phyloP scores from a whole-genome alignment of 2,113 vertebrate species.

The Pimephales promelas region DNA sequence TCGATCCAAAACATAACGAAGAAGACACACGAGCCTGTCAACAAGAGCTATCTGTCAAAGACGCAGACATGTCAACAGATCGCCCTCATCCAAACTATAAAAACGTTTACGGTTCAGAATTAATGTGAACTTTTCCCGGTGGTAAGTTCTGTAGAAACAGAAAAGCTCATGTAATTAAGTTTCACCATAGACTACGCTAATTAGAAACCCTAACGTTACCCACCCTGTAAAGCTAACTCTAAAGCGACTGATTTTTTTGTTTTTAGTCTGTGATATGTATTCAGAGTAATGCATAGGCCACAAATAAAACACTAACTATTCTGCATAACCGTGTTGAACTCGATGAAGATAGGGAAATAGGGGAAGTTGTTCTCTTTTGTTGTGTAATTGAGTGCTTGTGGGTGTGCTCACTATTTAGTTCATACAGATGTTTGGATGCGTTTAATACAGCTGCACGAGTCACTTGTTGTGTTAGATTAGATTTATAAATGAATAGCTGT shows the following conservation, averaged over 20 bases:
- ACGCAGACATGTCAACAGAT: conserved; percentile 26
- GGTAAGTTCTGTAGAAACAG: conserved; percentile 26
- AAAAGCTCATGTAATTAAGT: background rate
- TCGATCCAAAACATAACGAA: background rate
- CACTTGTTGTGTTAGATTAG: background rate
- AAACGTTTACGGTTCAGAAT: background rate
- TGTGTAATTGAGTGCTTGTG: background rate
- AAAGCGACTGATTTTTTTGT: background rate
- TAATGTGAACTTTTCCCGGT: conserved; percentile 1
- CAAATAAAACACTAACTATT: background rate
- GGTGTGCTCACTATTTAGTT: conserved; percentile 3
- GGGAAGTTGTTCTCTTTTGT: background rate
- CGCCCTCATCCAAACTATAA: conserved; percentile 6
- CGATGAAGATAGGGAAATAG: background rate
- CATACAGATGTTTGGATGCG: background rate
- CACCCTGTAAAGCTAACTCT: background rate
- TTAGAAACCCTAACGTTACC: background rate
- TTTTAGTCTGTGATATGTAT: background rate
- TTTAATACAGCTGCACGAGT: background rate
- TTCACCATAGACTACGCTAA: background rate
- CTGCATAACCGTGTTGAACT: background rate
- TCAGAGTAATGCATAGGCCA: background rate
- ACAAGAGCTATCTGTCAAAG: conserved; percentile 33
- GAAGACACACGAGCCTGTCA: conserved; percentile 25
- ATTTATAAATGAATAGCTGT: background rate